A percentile compares a stretch with the other conserved stretches of the same genome.
phyloP scores from a whole-genome alignment of 2,113 vertebrate species.

The Gavia stellata region DNA sequence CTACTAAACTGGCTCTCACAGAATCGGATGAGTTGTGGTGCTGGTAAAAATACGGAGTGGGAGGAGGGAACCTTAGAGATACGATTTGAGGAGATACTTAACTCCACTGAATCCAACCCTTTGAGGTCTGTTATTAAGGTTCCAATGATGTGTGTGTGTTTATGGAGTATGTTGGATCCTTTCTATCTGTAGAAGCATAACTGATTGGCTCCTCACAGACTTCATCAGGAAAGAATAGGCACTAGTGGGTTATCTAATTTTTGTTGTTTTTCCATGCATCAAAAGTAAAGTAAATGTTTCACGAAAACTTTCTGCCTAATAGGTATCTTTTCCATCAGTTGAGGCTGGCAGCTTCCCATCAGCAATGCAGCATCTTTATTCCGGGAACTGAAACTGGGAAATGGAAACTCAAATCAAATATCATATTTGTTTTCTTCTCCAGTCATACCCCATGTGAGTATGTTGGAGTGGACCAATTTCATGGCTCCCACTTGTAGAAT shows the following conservation, averaged over 20 bases:
- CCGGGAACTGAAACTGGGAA: constrained; percentile 70
- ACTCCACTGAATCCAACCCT: background rate
- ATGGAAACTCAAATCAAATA: constrained; percentile 79
- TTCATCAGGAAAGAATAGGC: background rate
- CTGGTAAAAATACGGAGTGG: background rate
- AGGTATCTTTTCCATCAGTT: constrained; percentile 92
- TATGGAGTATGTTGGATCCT: background rate
- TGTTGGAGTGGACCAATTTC: background rate
- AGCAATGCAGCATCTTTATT: constrained; percentile 76
- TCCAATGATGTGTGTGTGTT: background rate
- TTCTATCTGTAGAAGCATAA: background rate
- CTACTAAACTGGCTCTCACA: background rate
- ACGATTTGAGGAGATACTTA: background rate
- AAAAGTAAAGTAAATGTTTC: background rate
- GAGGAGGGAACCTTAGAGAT: background rate
- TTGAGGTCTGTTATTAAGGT: background rate
- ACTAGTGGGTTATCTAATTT: background rate
- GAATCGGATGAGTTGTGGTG: background rate
- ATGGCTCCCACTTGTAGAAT: background rate
- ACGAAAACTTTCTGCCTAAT: background rate
- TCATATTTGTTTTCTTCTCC: constrained; percentile 87
- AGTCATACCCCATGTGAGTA: constrained; percentile 96
- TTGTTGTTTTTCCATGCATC: background rate
- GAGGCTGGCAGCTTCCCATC: constrained; percentile 54
- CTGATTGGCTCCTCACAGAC: background rate